phyloP scores from a whole-genome alignment of 2,888 invertebrate species.

The Idaea straminata region DNA sequence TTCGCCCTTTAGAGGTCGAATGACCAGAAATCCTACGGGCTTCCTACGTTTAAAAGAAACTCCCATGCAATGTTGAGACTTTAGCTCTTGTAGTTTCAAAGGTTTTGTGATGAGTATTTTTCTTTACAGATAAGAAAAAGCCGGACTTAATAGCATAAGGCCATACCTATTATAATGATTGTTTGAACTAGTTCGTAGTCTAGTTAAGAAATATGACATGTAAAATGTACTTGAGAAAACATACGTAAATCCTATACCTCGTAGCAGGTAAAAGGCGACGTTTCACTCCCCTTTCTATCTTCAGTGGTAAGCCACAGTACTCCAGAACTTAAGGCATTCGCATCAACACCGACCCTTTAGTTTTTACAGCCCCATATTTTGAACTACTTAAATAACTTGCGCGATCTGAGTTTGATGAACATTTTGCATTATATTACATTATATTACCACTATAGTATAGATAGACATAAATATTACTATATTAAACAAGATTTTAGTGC shows the following conservation, averaged over 20 bases:
- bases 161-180: too few species aligned
- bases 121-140: too few species aligned
- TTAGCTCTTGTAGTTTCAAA: too few species aligned
- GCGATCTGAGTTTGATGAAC: slow-evolving; percentile 43
- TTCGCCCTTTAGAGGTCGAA: too few species aligned
- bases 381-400: slow-evolving; percentile 43
- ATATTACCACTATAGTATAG: slow-evolving; percentile 21
- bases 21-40: too few species aligned
- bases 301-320: neutral
- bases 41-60: too few species aligned
- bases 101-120: too few species aligned
- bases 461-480: slow-evolving; percentile 1
- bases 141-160: too few species aligned
- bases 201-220: too few species aligned
- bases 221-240: too few species aligned
- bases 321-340: slow-evolving; percentile 38
- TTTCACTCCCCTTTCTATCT: neutral
- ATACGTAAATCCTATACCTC: neutral
- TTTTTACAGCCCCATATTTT: slow-evolving; percentile 53
- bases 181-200: too few species aligned
- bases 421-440: slow-evolving; percentile 41
- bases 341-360: slow-evolving; percentile 43
- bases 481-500: slow-evolving; percentile 11
- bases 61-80: too few species aligned
- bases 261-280: neutral